Evolutionary conservation across 2,888 invertebrate genomes (phyloP), one percentile per base, ranked within the genome.

Genomic region (Epiperipatus broadwayi): DNA sequence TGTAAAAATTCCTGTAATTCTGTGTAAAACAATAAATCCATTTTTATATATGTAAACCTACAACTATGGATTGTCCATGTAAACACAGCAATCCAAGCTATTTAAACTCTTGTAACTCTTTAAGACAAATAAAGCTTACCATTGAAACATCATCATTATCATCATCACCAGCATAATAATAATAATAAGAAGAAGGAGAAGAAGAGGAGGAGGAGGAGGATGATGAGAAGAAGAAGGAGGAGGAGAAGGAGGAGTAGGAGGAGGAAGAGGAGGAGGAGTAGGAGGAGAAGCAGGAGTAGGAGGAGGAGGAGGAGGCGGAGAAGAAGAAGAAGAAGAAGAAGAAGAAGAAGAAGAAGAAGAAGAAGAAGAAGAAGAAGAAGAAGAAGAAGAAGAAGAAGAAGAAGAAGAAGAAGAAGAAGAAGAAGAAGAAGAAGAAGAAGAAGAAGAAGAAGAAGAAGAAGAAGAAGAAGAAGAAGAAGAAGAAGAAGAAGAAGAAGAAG

Each of bases 281-380:
- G 39, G 22, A 12, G 33, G 18, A 38, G 20, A 29, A 12, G 21
- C 5, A 30, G 28, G 14, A 20, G 25, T 27, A 35, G 43, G 33
- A 40, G 41, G 44, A 42, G 41, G 40, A 43, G 45, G 41, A 48
- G 44, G 48, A 47, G 49, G 46, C 42, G 40, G 44, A 45, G 42
- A 35, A 35, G 31, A 35, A 39, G 28, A 41, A 22, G 36, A 40
- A 34, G 38, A 30, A 28, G 36, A 32, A 8, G 18, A 21, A 31
- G 16, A 37, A 28, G 34, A 30, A 33, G 37, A 32, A 38, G 38
- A 31, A 41, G 43, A 44, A 39, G 41, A 21, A 35, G 35, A 27
- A 39, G 28, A 35, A 40, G 35, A 41, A 35, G 37, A 39, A 34
- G 27, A 33, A 38, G 18, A 14, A 29, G 27, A 42, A 7, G 22